Evolutionary conservation across 1,140 invertebrate species (phyloP), one percentile per base, ranked within the genome.

Genomic region (Eufriesea mexicana): DNA sequence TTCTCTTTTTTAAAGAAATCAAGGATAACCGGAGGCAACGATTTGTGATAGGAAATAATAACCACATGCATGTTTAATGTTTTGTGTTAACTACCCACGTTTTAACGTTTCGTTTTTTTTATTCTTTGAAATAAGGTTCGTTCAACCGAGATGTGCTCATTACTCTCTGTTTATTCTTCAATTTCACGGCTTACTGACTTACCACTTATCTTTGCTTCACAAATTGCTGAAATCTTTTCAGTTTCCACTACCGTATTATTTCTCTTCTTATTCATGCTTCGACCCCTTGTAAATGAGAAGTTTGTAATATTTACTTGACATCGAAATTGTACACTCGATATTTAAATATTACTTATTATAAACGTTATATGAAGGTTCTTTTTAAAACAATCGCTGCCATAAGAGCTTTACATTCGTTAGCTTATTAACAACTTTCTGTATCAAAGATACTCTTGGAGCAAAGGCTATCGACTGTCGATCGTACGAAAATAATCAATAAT

Each of bases 1-100:
- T 76, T 76, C 73, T 35, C 59, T 76, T 76, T 76, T 76, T 10
- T 35, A 64, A 25, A 16, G 47, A n/a, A 9, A 62, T 49, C 45
- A 25, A 23, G 47, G 42, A 75, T 25, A 28, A 54, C 16, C 5
- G 47, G 14, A 71, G 18, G 10, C 5, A 68, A 73, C 54, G 16
- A 45, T 54, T 23, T 2, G 57, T 12, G 7, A 45, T 57, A 25
- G 35, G 35, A 66, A 66, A 42, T 66, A 66, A 42, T 66, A 42
- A 66, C 10, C 20, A 23, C 1, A 20, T 42, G 5, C 25, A 20
- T 20, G 9, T 25, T 70, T 20, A 12, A 70, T 51, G 10, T 42
- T 66, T 66, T 6, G 35, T 18, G 67, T 5, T 25, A 49, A 4
- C 8, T 47, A 18, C 25, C 5, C 23, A 8, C 23, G 7, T 49